A percentile compares a stretch with the other conserved stretches of the same genome.
These are phyloP conservation scores for Pectinophora gossypiella DNA, from an alignment of 1,140 invertebrate genomes.

Conservation along the genomic window DNA sequence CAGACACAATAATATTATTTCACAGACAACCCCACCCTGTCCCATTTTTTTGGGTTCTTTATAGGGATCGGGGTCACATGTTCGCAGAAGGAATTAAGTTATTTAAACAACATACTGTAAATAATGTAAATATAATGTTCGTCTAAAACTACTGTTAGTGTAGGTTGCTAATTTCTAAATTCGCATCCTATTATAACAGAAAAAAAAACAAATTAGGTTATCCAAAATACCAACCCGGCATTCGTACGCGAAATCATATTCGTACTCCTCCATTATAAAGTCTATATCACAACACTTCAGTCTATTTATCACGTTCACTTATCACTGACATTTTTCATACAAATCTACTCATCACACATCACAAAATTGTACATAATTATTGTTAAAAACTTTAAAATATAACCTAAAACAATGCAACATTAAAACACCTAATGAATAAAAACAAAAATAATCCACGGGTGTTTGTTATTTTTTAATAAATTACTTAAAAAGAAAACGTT, in stretches of 20 bases:
- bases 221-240: constrained; percentile 73
- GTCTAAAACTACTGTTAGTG: no score
- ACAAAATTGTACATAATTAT: not conserved
- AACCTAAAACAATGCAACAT: constrained; percentile 17
- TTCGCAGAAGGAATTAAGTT: no score
- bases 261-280: constrained; percentile 69
- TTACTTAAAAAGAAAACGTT: constrained; percentile 2
- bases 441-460: not conserved
- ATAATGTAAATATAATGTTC: no score
- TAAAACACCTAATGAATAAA: constrained; percentile 9
- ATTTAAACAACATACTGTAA: no score
- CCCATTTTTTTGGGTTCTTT: no score
- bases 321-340: constrained; percentile 42
- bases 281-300: constrained; percentile 39
- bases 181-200: no score
- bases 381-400: constrained; percentile 12
- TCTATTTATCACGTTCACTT: constrained; percentile 33
- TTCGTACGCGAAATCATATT: constrained; percentile 79
- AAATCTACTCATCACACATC: not conserved
- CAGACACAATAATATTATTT: no score
- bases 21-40: no score
- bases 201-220: not conserved
- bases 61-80: no score
- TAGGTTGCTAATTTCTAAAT: no score
- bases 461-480: no score